phyloP scores from a whole-genome alignment of 2,888 invertebrate species.

The Drepanosiphum platanoidis region DNA sequence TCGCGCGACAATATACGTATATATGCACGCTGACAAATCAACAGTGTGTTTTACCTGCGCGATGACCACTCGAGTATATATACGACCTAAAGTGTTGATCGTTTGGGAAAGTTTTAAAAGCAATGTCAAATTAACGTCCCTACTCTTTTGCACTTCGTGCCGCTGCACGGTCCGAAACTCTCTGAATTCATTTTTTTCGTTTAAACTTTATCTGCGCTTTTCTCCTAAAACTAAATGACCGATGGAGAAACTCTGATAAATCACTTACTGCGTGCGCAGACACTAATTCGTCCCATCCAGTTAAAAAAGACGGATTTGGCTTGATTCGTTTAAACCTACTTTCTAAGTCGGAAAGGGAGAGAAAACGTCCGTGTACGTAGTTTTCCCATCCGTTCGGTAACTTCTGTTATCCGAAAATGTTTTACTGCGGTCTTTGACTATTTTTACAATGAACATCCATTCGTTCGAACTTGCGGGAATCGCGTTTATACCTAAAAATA shows the following conservation, averaged over 20 bases:
- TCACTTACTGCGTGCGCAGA: slow-evolving; percentile 36
- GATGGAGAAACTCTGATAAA: slow-evolving; percentile 59
- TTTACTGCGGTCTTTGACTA: neutral
- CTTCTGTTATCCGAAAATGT: neutral
- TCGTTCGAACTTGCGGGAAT: neutral
- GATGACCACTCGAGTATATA: neutral
- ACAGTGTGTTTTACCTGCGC: slow-evolving; percentile 18
- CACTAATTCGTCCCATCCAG: slow-evolving; percentile 51
- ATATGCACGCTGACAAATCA: slow-evolving; percentile 3
- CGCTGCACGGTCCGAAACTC: neutral
- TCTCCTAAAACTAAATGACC: slow-evolving; percentile 51
- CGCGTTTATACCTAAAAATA: neutral
- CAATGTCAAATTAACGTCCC: slow-evolving; percentile 47
- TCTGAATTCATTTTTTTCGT: slow-evolving; percentile 30
- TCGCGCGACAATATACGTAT: neutral
- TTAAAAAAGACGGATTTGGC: slow-evolving; percentile 59
- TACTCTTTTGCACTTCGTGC: neutral
- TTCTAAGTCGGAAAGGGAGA: slow-evolving; percentile 7
- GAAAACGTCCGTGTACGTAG: slow-evolving; percentile 7
- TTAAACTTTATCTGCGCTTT: slow-evolving; percentile 29
- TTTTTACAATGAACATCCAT: slow-evolving; percentile 6
- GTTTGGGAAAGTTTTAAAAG: slow-evolving; percentile 51
- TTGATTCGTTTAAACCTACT: slow-evolving; percentile 40
- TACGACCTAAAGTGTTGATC: neutral
- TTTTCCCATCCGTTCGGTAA: slow-evolving; percentile 19